Evolutionary conservation across 2,113 vertebrate genomes (phyloP), one percentile per base, ranked within the genome.

Genomic region (Nannospalax galili): DNA sequence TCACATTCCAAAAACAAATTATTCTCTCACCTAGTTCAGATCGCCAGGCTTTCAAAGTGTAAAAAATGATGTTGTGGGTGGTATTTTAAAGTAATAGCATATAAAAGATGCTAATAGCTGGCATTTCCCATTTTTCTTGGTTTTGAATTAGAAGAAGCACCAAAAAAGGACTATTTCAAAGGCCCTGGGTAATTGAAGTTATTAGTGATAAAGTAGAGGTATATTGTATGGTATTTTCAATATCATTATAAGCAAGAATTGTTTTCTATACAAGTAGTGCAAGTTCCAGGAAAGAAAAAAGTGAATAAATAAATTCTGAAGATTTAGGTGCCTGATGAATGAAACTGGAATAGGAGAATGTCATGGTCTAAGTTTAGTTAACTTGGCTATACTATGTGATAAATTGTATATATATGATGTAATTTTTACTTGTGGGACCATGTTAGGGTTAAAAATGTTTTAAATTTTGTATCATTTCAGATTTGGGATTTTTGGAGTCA

Each of bases 311-410:
- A 75, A 56, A 73, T 87, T 93, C 26, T 77, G 32, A 91, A 84
- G 48, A 70, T 77, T 91, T 91, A 73, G 4, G 10, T 70, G 30
- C 26, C 9, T 56, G 17, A 64, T 80, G 64, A 94, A 73, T 92
- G 84, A 56, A 95, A 85, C 74, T 84, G 74, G 77, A 93, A 32
- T 32, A 85, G 78, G 28, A 60, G 3, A 79, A 58, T 80, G 37
- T 88, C 48, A 80, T 73, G 20, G 73, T 78, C 74, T 91, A 94
- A 78, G 32, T 78, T 94, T 84, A 67, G 79, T 75, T 94, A 42
- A 73, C 8, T 77, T 77, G 62, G 28, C 30, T 94, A 30, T 81
- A 16, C 20, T 70, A 40, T 56, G 42, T 15, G 12, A 56, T 73
- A 0, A 10, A 37, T 24, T 88, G 30, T 42, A 62, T 75, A 24